Conservation (phyloP, 2,888 invertebrate species). For the Drosophila eohydei region DNA sequence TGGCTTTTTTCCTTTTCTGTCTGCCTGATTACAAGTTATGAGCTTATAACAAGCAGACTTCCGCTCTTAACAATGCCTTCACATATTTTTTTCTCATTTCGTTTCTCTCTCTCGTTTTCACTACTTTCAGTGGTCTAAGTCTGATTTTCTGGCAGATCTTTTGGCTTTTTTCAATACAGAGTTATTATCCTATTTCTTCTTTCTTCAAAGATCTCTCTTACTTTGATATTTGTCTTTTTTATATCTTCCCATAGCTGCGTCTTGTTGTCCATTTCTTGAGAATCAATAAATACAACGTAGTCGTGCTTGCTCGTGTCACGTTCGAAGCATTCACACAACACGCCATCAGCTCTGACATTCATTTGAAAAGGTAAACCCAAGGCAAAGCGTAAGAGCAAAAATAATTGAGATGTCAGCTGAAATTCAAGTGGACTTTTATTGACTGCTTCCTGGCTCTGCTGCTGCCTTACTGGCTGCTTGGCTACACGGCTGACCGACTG, state of each 20-base stretch:
- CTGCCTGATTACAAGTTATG: neutral
- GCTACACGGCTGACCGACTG: slow-evolving; percentile 10
- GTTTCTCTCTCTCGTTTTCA: neutral
- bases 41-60: neutral
- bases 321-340: too few relatives aligned
- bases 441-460: slow-evolving; percentile 59
- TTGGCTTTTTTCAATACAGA: too few relatives aligned
- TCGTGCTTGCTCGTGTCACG: slow-evolving; percentile 5
- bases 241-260: neutral
- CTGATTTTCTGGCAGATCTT: too few relatives aligned
- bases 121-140: too few relatives aligned
- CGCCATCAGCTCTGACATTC: slow-evolving; percentile 8
- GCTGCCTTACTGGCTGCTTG: slow-evolving; percentile 34
- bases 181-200: neutral
- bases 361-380: slow-evolving; percentile 22
- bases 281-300: neutral
- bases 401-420: slow-evolving; percentile 77
- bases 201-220: neutral
- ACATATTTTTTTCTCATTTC: neutral
- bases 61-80: neutral
- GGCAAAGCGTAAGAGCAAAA: slow-evolving; percentile 59
- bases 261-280: neutral
- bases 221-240: too few relatives aligned
- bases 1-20: too few relatives aligned
- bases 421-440: slow-evolving; percentile 79